phyloP scores from a whole-genome alignment of 1,140 invertebrate species.

The Drosophila dunni region DNA sequence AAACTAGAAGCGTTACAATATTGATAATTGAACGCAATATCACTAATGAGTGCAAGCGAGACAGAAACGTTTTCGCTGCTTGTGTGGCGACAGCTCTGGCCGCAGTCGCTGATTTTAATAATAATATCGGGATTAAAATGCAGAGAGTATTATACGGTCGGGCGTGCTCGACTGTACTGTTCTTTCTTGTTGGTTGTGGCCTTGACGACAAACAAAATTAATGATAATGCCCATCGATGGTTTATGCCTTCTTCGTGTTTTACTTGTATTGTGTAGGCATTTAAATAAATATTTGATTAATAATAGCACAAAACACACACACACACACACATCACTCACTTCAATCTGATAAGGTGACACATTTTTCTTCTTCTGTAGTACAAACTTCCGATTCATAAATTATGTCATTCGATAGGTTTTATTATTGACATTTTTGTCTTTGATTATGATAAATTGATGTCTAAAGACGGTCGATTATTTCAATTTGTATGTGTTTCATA shows the following conservation, averaged over 20 bases:
- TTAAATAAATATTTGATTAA: slow-evolving; percentile 83
- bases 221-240: slow-evolving; percentile 70
- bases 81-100: no score
- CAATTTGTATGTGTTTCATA: slow-evolving; percentile 9
- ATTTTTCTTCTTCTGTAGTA: slow-evolving; percentile 28
- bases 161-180: no score
- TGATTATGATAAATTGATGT: slow-evolving; percentile 73
- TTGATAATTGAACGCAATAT: no score
- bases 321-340: slow-evolving; percentile 19
- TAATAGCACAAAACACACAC: slow-evolving; percentile 32
- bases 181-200: no score
- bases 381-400: slow-evolving; percentile 52
- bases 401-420: slow-evolving; percentile 68
- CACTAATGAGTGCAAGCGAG: no score
- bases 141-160: no score
- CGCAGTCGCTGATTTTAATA: no score
- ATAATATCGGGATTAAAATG: no score
- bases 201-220: slow-evolving; percentile 78
- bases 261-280: slow-evolving; percentile 28
- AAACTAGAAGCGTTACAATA: no score
- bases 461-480: slow-evolving; percentile 1
- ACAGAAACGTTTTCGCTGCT: no score
- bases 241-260: slow-evolving; percentile 51
- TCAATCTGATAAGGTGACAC: slow-evolving; percentile 53
- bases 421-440: slow-evolving; percentile 61